phyloP scores from a whole-genome alignment of 2,113 vertebrate species.

The Psophia crepitans region DNA sequence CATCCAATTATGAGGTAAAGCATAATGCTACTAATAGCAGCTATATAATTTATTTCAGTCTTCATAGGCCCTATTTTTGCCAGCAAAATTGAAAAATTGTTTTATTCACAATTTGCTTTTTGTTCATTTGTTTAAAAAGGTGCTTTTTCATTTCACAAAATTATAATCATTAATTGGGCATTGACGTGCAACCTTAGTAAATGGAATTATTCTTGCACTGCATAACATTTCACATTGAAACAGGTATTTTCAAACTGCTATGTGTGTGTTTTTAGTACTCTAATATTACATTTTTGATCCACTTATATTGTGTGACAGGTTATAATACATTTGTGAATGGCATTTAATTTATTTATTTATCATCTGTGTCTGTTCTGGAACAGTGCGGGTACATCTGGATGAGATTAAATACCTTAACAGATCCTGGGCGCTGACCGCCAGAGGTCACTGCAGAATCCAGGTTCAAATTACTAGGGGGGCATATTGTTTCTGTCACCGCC shows the following conservation, averaged over 20 bases:
- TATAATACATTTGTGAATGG: constrained; percentile 52
- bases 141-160: constrained; percentile 72
- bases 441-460: constrained; percentile 81
- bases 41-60: constrained; percentile 78
- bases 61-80: constrained; percentile 76
- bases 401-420: constrained; percentile 57
- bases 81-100: constrained; percentile 80
- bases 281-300: constrained; percentile 56
- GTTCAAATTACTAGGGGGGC: constrained; percentile 53
- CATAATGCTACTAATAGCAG: constrained; percentile 78
- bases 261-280: constrained; percentile 67
- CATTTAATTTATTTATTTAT: constrained; percentile 69
- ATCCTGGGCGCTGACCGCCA: constrained; percentile 66
- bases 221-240: constrained; percentile 60
- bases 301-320: constrained; percentile 46
- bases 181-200: constrained; percentile 65
- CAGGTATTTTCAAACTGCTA: constrained; percentile 69
- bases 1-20: constrained; percentile 81
- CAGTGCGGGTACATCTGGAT: constrained; percentile 27
- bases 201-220: constrained; percentile 68
- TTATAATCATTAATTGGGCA: constrained; percentile 77
- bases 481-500: constrained; percentile 54
- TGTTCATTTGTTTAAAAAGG: constrained; percentile 71
- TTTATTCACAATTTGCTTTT: constrained; percentile 79
- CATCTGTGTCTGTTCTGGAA: constrained; percentile 1